Percentiles rank a stretch among this genome's conserved stretches.
phyloP scores from a whole-genome alignment of 2,888 invertebrate genomes.

The Standfussiana lucernea region DNA sequence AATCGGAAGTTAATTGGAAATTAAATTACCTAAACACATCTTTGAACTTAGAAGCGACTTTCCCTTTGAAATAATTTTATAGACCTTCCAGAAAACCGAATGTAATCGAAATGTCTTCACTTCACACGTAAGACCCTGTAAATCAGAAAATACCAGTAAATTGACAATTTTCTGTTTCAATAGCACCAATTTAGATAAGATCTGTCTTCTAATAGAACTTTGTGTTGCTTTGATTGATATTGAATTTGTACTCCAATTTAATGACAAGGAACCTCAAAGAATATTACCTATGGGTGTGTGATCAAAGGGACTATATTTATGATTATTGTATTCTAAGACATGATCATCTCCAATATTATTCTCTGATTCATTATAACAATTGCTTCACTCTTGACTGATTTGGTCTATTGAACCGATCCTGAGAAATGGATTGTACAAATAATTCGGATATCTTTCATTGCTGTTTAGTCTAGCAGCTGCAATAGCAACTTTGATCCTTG shows the following conservation, averaged over 20 bases:
- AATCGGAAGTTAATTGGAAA: background rate
- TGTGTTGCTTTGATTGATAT: slow-evolving; percentile 33
- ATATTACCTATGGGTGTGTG: slow-evolving; percentile 30
- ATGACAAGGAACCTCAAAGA: slow-evolving; percentile 45
- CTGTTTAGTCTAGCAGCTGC: background rate
- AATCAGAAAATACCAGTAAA: slow-evolving; percentile 33
- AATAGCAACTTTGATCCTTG: background rate
- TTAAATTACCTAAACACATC: background rate
- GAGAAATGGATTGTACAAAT: too few relatives aligned
- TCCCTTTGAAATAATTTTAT: slow-evolving; percentile 6
- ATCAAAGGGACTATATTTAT: slow-evolving; percentile 45
- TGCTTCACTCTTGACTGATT: slow-evolving; percentile 5
- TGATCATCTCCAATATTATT: slow-evolving; percentile 10
- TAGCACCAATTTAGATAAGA: slow-evolving; percentile 40
- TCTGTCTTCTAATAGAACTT: slow-evolving; percentile 14
- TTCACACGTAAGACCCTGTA: background rate
- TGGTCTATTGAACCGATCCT: background rate
- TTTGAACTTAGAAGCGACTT: background rate
- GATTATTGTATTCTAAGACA: slow-evolving; percentile 13
- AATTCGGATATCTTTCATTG: background rate
- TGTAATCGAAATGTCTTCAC: slow-evolving; percentile 15
- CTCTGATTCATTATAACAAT: slow-evolving; percentile 11
- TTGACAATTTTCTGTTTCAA: slow-evolving; percentile 43
- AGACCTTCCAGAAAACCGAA: background rate
- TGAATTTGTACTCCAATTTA: slow-evolving; percentile 47